Evolutionary conservation across 2,797 vertebrate species (phyloP).

Genomic region (Microchirus variegatus): DNA sequence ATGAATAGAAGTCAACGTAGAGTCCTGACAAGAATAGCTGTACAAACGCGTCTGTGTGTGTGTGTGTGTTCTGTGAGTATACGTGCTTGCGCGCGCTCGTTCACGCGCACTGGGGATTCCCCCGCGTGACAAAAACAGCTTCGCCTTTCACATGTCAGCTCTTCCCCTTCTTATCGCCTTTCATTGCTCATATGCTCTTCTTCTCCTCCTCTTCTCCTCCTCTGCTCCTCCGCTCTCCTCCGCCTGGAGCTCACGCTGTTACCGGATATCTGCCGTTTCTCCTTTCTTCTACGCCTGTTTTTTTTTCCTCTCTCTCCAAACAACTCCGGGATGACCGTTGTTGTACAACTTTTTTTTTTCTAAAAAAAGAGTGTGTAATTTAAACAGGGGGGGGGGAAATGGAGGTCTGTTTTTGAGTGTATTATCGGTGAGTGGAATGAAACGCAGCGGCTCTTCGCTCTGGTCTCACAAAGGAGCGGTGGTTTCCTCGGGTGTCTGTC

Average conservation of each 20-base stretch:
- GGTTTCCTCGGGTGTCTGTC: slow-evolving; percentile 61
- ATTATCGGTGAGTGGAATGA: slow-evolving; percentile 73
- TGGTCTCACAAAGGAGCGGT: slow-evolving; percentile 69
- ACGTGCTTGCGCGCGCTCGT: not conserved
- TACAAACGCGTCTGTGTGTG: too few relatives aligned
- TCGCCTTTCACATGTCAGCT: slow-evolving; percentile 64
- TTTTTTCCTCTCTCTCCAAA: too few relatives aligned
- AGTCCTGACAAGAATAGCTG: too few relatives aligned
- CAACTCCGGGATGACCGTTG: not conserved
- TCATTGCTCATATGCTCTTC: slow-evolving; percentile 58
- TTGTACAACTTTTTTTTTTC: not conserved
- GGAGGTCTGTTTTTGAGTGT: slow-evolving; percentile 8
- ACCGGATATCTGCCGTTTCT: slow-evolving; percentile 59
- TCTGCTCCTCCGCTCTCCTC: slow-evolving; percentile 48
- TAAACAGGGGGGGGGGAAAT: too few relatives aligned
- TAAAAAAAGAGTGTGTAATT: not conserved
- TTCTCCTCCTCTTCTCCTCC: not conserved
- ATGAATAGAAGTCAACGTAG: too few relatives aligned
- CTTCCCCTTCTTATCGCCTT: slow-evolving; percentile 54
- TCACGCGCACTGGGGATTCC: slow-evolving; percentile 80
- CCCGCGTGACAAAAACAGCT: slow-evolving; percentile 75
- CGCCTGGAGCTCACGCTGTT: slow-evolving; percentile 43
- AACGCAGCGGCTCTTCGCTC: slow-evolving; percentile 55
- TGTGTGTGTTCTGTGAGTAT: not conserved
- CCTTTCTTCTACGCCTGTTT: not conserved